Base-by-base conservation (phyloP, 2,113 vertebrate species). In the Oophaga pumilio region DNA sequence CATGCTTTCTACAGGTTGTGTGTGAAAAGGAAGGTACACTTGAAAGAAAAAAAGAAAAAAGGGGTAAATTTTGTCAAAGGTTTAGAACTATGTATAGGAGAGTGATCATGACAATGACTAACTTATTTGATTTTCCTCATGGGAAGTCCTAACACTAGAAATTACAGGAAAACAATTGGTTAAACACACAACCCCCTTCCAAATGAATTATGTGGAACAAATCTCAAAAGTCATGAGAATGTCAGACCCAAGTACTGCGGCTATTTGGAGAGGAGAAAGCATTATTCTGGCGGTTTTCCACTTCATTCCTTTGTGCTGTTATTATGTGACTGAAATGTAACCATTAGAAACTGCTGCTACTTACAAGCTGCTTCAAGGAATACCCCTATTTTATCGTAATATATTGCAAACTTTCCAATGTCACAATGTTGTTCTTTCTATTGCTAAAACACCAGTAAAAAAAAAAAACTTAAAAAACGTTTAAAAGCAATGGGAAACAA, bases 281-380 rank as follows among this genome's bases (percentile, higher is more conserved):
- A 7, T 8, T 22, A 69, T 18, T 22, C 49, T 68, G 33, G 60
- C 80, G 22, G 22, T 1, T 0, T 14, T 52, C 60, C 62, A 52
- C 57, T 62, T 50, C 57, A n/a, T 82, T 68, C 26, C 43, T 52
- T 10, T 52, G 80, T 24, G 59, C 78, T 49, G 33, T 82, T 82
- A 82, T 82, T 66, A 50, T 20, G 59, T n/a, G 28, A 64, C n/a
- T 66, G 59, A 82, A 59, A 82, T 66, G 59, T 82, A 82, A 62
- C 33, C 33, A 82, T 49, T 62, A 81, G 57, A 13, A 62, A 22
- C 78, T 13, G 57, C 57, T 62, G 28, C 13, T 60, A 33, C 26
- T 60, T 9, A 79, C 6, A 26, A 78, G 77, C 20, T 22, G 78
- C 26, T 81, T 76, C 57, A 57, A 33, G 28, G 43, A 79, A 57